Evolutionary conservation across 2,888 invertebrate species (phyloP).

Genomic region (Apodemia mormo): DNA sequence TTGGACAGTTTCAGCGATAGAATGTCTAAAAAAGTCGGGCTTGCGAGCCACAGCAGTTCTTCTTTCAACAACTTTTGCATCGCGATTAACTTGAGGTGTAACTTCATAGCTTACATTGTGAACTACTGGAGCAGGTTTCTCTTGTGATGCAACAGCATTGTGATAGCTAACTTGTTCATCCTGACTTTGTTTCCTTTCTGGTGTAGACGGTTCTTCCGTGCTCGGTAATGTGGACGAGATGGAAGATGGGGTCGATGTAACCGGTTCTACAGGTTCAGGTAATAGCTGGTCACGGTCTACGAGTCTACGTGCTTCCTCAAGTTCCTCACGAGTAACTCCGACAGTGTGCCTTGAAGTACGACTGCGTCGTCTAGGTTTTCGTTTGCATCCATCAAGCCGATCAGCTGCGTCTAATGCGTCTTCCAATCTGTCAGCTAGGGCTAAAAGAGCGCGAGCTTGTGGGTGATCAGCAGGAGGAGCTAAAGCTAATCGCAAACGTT

Average conservation of each 20-base stretch:
- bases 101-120: conserved; percentile 57
- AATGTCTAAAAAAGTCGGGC: conserved; percentile 68
- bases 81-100: conserved; percentile 48
- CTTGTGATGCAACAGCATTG: conserved; percentile 52
- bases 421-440: conserved; percentile 86
- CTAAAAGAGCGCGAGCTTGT: conserved; percentile 83
- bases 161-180: conserved; percentile 56
- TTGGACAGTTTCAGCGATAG: conserved; percentile 56
- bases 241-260: conserved; percentile 53
- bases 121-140: conserved; percentile 51
- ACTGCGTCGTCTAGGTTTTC: conserved; percentile 79
- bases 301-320: conserved; percentile 89
- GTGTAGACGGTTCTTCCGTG: conserved; percentile 49
- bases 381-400: conserved; percentile 63
- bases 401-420: conserved; percentile 75
- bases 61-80: conserved; percentile 54
- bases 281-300: conserved; percentile 80
- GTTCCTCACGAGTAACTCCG: conserved; percentile 90
- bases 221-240: conserved; percentile 56
- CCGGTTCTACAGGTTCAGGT: conserved; percentile 48
- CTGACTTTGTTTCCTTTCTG: conserved; percentile 58
- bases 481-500: conserved; percentile 87
- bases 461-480: conserved; percentile 78
- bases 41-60: conserved; percentile 52
- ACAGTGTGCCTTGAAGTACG: conserved; percentile 90